These are phyloP conservation scores for Pelochelys cantorii DNA, from an alignment of 2,797 vertebrate genomes.

Conservation along the genomic window DNA sequence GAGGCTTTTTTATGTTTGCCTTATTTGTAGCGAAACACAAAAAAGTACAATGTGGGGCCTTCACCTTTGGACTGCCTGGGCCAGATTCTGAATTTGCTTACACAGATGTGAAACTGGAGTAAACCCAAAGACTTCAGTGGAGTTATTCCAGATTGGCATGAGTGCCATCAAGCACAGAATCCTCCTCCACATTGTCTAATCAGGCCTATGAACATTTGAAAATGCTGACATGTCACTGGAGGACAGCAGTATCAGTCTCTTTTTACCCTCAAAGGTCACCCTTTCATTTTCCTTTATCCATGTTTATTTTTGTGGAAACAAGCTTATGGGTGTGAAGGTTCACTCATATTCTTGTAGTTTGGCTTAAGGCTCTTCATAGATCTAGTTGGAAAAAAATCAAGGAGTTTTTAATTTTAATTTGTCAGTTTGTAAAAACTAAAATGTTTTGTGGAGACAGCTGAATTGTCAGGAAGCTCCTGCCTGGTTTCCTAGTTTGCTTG, in stretches of 20 bases:
- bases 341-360: neutral
- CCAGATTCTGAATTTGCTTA: neutral
- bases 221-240: neutral
- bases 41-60: slow-evolving; percentile 2
- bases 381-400: neutral
- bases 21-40: neutral
- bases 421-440: neutral
- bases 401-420: fast-evolving
- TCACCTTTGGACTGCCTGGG: neutral
- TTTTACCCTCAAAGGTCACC: neutral
- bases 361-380: neutral
- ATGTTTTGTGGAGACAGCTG: neutral
- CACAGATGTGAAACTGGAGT: neutral
- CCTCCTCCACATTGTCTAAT: neutral
- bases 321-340: neutral
- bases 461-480: neutral
- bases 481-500: neutral
- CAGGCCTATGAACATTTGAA: neutral
- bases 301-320: neutral
- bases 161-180: neutral
- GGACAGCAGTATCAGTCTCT: neutral
- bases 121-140: neutral
- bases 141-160: neutral
- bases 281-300: neutral
- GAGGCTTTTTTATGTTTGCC: neutral